Percentiles rank a stretch among this genome's conserved stretches.
These are phyloP conservation scores for Polyploca ridens DNA, from an alignment of 2,888 invertebrate species.

Conservation along the genomic window DNA sequence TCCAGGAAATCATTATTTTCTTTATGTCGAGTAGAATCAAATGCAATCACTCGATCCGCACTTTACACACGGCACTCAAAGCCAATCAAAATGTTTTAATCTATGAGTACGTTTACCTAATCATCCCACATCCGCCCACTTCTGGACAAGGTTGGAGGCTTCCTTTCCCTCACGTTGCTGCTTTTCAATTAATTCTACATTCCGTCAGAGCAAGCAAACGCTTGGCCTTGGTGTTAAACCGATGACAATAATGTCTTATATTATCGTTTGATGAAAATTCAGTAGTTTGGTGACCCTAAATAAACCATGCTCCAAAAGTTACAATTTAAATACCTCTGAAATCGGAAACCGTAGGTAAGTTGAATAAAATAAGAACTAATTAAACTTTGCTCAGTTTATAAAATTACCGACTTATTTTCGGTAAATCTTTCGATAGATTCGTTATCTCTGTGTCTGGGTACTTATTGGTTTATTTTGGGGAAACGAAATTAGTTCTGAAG, in stretches of 20 bases:
- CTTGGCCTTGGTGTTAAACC: too few species aligned
- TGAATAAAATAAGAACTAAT: too few species aligned
- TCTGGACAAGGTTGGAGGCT: not conserved
- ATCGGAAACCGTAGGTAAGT: not conserved
- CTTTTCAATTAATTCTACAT: not conserved
- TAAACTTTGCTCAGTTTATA: too few species aligned
- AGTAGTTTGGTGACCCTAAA: too few species aligned
- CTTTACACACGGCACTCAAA: not conserved
- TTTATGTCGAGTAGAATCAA: not conserved
- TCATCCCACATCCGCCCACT: conserved; percentile 7
- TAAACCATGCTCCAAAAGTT: too few species aligned
- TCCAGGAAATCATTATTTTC: not conserved
- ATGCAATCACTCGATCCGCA: not conserved
- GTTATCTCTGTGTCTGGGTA: too few species aligned
- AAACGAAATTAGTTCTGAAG: not conserved
- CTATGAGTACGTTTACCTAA: conserved; percentile 1
- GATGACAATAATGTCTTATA: too few species aligned
- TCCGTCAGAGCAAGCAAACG: not conserved
- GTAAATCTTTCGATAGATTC: too few species aligned
- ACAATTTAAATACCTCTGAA: too few species aligned
- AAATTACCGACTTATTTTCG: too few species aligned
- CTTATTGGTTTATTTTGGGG: too few species aligned
- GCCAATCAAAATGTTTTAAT: not conserved
- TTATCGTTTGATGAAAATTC: too few species aligned
- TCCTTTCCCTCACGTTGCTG: not conserved